Conservation (phyloP, 2,888 invertebrate genomes). For the Drosophila neutralis region DNA sequence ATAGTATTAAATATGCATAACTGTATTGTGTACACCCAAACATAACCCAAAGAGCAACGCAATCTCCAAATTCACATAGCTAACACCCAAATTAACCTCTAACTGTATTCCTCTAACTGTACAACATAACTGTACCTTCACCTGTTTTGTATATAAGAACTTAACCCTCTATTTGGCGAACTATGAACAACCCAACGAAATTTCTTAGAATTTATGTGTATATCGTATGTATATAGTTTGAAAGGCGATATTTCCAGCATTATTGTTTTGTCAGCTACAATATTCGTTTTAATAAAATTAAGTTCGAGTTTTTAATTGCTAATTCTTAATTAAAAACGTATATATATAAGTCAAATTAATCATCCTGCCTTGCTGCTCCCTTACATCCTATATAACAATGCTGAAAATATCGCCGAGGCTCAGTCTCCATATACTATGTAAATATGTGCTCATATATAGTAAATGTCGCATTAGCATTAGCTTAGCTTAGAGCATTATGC, state of each 20-base stretch:
- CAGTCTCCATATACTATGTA: background rate
- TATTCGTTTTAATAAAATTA: background rate
- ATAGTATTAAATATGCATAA: slow-evolving; percentile 36
- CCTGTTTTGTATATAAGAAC: slow-evolving; percentile 16
- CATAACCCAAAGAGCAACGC: slow-evolving; percentile 11
- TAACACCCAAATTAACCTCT: slow-evolving; percentile 14
- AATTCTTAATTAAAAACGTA: background rate
- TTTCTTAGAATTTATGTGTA: background rate
- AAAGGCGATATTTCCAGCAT: slow-evolving; percentile 5
- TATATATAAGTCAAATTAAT: background rate
- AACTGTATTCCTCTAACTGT: slow-evolving; percentile 11
- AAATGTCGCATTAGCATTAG: slow-evolving; percentile 33
- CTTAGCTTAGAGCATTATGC: slow-evolving; percentile 7
- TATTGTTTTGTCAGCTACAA: background rate
- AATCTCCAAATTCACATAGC: slow-evolving; percentile 24
- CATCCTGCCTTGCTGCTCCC: no score
- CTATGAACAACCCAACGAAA: background rate
- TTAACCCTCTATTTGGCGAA: background rate
- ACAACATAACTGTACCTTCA: background rate
- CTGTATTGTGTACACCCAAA: slow-evolving; percentile 31
- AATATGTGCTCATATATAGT: slow-evolving; percentile 3
- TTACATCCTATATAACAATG: background rate
- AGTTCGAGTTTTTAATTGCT: background rate
- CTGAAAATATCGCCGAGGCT: slow-evolving; percentile 26
- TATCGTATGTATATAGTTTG: slow-evolving; percentile 15